Evolutionary conservation across 2,113 vertebrate species (phyloP), one percentile per base, ranked within the genome.

Genomic region (Sapayoa aenigma): DNA sequence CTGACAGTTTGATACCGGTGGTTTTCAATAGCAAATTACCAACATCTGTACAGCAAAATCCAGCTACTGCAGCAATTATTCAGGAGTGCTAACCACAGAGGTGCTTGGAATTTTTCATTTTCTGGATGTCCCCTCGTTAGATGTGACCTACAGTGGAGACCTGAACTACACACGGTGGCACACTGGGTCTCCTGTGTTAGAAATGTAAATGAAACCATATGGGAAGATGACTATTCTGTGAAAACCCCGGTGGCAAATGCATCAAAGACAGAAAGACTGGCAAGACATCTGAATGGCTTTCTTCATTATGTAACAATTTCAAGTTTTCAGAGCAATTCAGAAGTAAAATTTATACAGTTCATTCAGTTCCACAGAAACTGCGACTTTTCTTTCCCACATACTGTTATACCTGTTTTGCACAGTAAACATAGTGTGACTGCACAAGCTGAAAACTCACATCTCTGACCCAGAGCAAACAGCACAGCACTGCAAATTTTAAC

Each of bases 1-100:
- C 73, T 96, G 92, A 95, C 90, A 90, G 77, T 95, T 97, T 95
- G 94, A 93, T 96, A 88, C 72, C 59, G 89, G 59, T 82, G 65
- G 83, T 86, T 97, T 95, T 96, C 85, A 79, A 96, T 96, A 88
- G 93, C 86, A 97, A 98, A 95, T 95, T 94, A 94, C 93, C 91
- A 94, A 94, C 91, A 97, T 94, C 90, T 90, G 90, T 67, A 93
- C 59, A 62, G 78, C 44, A 92, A 91, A 94, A 83, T 31, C 27
- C 65, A 62, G 84, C 84, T 96, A 92, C 89, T 94, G 90, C 68
- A 88, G 73, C 74, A 90, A 35, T 91, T 96, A 92, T 41, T 92
- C 42, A 79, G 72, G 80, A 65, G 60, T 67, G 75, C 53, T 85
- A 42, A 83, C 69, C 62, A 59, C 66, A 84, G 50, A 92, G 84